A percentile compares a stretch with the other conserved stretches of the same genome.
Conservation (phyloP, 2,888 invertebrate genomes). For the Drosophila subquinaria region DNA sequence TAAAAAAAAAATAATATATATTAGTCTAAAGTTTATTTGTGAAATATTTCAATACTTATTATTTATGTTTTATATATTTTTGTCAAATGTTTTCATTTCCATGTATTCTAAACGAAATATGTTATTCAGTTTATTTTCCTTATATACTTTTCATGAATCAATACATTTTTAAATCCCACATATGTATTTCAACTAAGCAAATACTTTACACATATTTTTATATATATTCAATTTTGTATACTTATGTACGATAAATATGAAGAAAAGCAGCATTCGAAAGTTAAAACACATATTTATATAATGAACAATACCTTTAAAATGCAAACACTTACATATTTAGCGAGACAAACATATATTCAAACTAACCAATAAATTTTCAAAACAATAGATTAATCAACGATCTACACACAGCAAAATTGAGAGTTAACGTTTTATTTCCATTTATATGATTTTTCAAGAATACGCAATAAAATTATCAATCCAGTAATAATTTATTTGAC, state of each 20-base stretch:
- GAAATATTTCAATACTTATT: slow-evolving; percentile 63
- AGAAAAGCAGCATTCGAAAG: slow-evolving; percentile 53
- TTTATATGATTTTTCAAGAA: slow-evolving; percentile 28
- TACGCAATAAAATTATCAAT: slow-evolving; percentile 55
- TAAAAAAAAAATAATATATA: slow-evolving; percentile 46
- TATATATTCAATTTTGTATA: slow-evolving; percentile 42
- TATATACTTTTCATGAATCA: slow-evolving; percentile 20
- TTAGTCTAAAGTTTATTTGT: slow-evolving; percentile 63
- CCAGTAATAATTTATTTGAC: slow-evolving; percentile 15
- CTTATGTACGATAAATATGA: slow-evolving; percentile 24
- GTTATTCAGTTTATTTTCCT: slow-evolving; percentile 18
- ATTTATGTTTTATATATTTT: slow-evolving; percentile 58
- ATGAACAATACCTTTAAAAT: slow-evolving; percentile 42
- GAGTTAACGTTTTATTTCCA: slow-evolving; percentile 34
- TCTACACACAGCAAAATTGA: slow-evolving; percentile 15
- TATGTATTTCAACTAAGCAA: slow-evolving; percentile 34
- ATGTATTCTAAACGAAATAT: slow-evolving; percentile 32
- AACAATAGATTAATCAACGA: slow-evolving; percentile 64
- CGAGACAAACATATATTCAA: slow-evolving; percentile 41
- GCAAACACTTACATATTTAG: slow-evolving; percentile 49
- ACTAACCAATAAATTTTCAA: slow-evolving; percentile 62
- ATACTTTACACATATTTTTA: slow-evolving; percentile 34
- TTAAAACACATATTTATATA: slow-evolving; percentile 56
- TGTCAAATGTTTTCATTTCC: slow-evolving; percentile 22
- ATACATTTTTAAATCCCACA: slow-evolving; percentile 46